phyloP scores from a whole-genome alignment of 2,888 invertebrate genomes.

The Eilema sororculum region DNA sequence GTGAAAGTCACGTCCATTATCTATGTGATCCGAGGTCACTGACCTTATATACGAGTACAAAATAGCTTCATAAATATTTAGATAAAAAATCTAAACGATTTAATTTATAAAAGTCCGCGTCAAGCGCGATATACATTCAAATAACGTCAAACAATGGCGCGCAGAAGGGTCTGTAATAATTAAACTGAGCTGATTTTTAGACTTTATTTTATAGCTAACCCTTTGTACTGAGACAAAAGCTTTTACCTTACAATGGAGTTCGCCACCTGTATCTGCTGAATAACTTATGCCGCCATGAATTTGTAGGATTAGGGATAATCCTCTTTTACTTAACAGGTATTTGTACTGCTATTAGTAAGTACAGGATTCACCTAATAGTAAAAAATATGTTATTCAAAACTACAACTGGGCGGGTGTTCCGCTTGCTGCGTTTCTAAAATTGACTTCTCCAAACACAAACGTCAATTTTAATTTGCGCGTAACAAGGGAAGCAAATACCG shows the following conservation, averaged over 20 bases:
- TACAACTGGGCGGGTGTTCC: too few relatives aligned
- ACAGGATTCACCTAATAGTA: too few relatives aligned
- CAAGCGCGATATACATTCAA: constrained; percentile 40
- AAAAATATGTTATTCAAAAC: too few relatives aligned
- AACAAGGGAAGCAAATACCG: too few relatives aligned
- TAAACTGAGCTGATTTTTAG: constrained; percentile 58
- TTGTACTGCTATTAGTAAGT: not conserved
- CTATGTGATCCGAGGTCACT: not conserved
- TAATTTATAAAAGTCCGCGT: constrained; percentile 11
- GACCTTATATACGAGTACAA: not conserved
- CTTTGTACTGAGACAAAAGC: constrained; percentile 58
- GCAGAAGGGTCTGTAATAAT: constrained; percentile 59
- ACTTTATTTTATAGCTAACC: constrained; percentile 56
- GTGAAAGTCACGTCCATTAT: not conserved
- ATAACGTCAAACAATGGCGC: constrained; percentile 44
- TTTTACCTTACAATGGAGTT: constrained; percentile 53
- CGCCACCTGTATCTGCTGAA: constrained; percentile 50
- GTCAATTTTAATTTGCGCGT: too few relatives aligned
- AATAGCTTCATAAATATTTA: constrained; percentile 8
- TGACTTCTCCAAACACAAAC: too few relatives aligned
- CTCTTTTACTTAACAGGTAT: not conserved
- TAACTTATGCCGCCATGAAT: constrained; percentile 42
- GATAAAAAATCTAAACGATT: constrained; percentile 13
- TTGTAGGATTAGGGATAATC: constrained; percentile 3
- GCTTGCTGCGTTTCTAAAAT: too few relatives aligned